Percentiles rank a stretch among this genome's conserved stretches.
Conservation (phyloP, 2,113 vertebrate genomes). For the Amblyopsis rosae region DNA sequence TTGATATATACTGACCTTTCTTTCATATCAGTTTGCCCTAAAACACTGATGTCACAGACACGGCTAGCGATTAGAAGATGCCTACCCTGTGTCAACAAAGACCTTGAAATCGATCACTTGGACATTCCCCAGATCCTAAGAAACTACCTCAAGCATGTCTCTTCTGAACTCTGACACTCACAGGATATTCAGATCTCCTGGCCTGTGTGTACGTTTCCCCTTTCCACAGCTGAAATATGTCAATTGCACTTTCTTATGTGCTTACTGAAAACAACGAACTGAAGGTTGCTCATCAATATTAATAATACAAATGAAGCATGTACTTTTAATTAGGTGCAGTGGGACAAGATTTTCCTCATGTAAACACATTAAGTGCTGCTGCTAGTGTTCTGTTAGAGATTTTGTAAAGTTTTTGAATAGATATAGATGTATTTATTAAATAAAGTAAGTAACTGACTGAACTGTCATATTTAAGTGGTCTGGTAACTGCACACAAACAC, state of each 20-base stretch:
- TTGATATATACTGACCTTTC: not conserved
- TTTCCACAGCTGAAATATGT: not conserved
- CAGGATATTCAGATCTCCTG: not conserved
- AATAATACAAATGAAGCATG: too few relatives aligned
- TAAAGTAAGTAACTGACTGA: too few relatives aligned
- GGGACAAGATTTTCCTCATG: too few relatives aligned
- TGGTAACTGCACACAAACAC: too few relatives aligned
- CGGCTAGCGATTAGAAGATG: conserved; percentile 79
- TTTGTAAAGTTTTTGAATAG: too few relatives aligned
- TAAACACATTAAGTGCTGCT: too few relatives aligned
- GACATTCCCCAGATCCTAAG: conserved; percentile 82
- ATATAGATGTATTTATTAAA: too few relatives aligned
- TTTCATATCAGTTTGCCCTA: conserved; percentile 81
- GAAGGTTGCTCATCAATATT: not conserved
- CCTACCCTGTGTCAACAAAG: conserved; percentile 61
- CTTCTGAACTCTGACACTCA: conserved; percentile 42
- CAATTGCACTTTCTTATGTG: not conserved
- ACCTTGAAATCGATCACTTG: conserved; percentile 70
- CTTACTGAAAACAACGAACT: not conserved
- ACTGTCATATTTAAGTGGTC: too few relatives aligned
- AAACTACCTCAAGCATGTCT: conserved; percentile 83
- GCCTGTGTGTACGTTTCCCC: not conserved
- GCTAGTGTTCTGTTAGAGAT: too few relatives aligned
- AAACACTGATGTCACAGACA: conserved; percentile 87
- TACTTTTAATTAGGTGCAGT: too few relatives aligned